Evolutionary conservation across 2,797 vertebrate species (phyloP).

Genomic region (Siniperca undulata): DNA sequence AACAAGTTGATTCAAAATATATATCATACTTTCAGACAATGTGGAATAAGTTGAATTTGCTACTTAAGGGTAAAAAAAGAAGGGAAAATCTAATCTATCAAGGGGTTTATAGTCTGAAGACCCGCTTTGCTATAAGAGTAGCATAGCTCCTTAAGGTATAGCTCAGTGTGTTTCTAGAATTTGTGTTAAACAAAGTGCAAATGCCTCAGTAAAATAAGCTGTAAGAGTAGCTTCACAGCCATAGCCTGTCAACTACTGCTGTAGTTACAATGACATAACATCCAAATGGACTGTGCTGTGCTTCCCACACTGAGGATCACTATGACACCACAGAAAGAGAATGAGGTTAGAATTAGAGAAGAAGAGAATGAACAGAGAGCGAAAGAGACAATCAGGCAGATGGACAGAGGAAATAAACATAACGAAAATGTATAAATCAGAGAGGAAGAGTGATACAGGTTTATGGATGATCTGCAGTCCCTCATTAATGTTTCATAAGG

Average conservation of each 20-base stretch:
- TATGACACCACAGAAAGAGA: neutral
- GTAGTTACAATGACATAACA: neutral
- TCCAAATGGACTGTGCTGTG: neutral
- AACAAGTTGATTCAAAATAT: neutral
- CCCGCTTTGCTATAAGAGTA: no score
- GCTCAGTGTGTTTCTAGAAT: neutral
- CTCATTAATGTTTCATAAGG: slow-evolving; percentile 37
- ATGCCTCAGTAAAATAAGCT: neutral
- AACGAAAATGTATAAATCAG: neutral
- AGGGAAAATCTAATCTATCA: no score
- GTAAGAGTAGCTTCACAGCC: neutral
- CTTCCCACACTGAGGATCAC: neutral
- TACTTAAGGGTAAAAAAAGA: no score
- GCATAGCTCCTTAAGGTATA: no score
- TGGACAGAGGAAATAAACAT: neutral
- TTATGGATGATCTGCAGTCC: slow-evolving; percentile 3
- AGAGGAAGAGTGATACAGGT: neutral
- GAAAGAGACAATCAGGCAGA: slow-evolving; percentile 6
- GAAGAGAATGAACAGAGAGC: neutral
- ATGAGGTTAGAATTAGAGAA: neutral
- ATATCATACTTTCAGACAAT: no score
- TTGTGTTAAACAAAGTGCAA: neutral
- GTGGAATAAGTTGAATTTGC: no score
- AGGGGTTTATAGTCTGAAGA: no score
- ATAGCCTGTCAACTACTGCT: neutral